Percentiles rank a stretch among this genome's conserved stretches.
phyloP scores from a whole-genome alignment of 2,113 vertebrate species.

The Stegastes partitus region DNA sequence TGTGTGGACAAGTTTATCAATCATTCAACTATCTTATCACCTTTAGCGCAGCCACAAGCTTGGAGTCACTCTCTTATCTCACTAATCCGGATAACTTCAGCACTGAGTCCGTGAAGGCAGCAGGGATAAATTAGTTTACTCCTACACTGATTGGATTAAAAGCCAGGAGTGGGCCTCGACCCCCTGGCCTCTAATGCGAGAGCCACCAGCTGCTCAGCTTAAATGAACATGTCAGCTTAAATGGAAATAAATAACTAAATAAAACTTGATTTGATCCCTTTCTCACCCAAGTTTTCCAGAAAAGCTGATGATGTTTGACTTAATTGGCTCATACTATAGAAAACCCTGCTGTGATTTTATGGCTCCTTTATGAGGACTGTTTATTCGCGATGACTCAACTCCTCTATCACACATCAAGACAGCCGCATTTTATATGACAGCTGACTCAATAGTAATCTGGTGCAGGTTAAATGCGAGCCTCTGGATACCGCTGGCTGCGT shows the following conservation, averaged over 20 bases:
- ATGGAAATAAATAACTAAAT: slow-evolving; percentile 30
- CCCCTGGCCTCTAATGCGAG: slow-evolving; percentile 40
- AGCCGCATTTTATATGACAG: slow-evolving; percentile 67
- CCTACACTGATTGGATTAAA: slow-evolving; percentile 81
- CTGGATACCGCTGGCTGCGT: slow-evolving; percentile 44
- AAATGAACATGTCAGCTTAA: slow-evolving; percentile 39
- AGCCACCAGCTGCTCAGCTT: slow-evolving; percentile 40
- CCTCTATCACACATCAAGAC: slow-evolving; percentile 28
- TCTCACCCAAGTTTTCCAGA: background rate
- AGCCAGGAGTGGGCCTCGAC: slow-evolving; percentile 44
- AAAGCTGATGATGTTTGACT: slow-evolving; percentile 5
- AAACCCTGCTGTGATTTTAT: slow-evolving; percentile 21
- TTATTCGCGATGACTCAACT: slow-evolving; percentile 47
- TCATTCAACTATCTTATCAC: slow-evolving; percentile 67
- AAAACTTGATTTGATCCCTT: slow-evolving; percentile 9
- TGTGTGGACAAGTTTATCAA: slow-evolving; percentile 60
- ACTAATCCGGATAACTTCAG: slow-evolving; percentile 78
- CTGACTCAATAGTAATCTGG: slow-evolving; percentile 70
- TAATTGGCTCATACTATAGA: background rate
- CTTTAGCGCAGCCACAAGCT: slow-evolving; percentile 46
- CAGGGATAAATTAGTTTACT: slow-evolving; percentile 80
- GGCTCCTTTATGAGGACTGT: slow-evolving; percentile 25
- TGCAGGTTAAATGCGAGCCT: slow-evolving; percentile 67
- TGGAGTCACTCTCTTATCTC: slow-evolving; percentile 69
- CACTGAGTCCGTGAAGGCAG: slow-evolving; percentile 55